Base-by-base conservation (phyloP, 2,797 vertebrate species). In the Pelobates cultripes region DNA sequence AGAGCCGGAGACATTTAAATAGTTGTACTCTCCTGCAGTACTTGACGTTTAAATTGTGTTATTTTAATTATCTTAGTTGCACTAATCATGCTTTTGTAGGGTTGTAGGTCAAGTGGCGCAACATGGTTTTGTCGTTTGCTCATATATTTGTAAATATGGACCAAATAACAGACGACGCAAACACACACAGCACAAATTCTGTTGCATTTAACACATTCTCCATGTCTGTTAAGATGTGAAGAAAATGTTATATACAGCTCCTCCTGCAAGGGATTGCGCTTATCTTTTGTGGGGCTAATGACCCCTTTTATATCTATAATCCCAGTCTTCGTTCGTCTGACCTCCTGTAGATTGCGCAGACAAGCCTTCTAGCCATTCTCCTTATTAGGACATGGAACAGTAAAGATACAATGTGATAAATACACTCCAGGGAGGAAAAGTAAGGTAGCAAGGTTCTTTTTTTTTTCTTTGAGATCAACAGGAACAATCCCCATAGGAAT, bases 401-500 rank as follows among this genome's bases (percentile, higher is more conserved):
- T n/a, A 64, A 70, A 69, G 79, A 68, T 80, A 75, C 79, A 61
- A 17, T 72, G 71, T 80, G 53, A 75, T 80, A 80, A 80, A 80
- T 61, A 75, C 72, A 68, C 79, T 75, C 64, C 72, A 60, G 51
- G 72, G 72, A 80, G 6, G 41, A 44, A 43, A 80, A 44, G 72
- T 69, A 55, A 74, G 68, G 79, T 64, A 80, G 47, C 75, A 72
- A 69, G 79, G 28, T 28, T 28, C 28, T 28, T 28, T 28, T 28
- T 28, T 28, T 66, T 81, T 75, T 75, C 44, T 75, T 66, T 70
- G 67, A 75, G 73, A 81, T 75, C 73, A 75, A 73, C 73, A 81
- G 79, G 73, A 75, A 81, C 51, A 66, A 81, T 81, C 44, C 79
- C 79, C 79, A 14, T 68, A 81, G 79, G 79, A 81, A 75, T 45